Conservation (phyloP, 2,113 vertebrate species). For the Hippolais icterina region DNA sequence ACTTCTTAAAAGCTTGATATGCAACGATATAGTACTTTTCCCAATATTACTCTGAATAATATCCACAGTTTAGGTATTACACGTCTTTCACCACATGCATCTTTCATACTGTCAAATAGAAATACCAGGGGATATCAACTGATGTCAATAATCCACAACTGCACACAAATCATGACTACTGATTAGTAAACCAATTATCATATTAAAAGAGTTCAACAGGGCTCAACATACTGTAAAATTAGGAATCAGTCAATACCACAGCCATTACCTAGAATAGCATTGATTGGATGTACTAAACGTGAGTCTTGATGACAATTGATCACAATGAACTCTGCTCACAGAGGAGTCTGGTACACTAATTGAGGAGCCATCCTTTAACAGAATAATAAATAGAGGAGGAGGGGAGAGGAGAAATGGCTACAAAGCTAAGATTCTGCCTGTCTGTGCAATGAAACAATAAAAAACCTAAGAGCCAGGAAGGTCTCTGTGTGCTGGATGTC, state of each 20-base stretch:
- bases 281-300: not conserved
- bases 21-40: not conserved
- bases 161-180: constrained; percentile 26
- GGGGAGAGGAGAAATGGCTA: not conserved
- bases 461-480: not conserved
- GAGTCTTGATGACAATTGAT: constrained; percentile 48
- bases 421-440: not conserved
- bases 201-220: constrained; percentile 59
- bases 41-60: not conserved
- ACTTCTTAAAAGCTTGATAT: not conserved
- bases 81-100: not conserved
- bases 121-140: not conserved
- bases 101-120: not conserved
- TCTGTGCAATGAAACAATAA: not conserved
- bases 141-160: not conserved
- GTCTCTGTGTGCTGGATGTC: not conserved
- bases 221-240: constrained; percentile 49
- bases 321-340: constrained; percentile 1
- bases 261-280: not conserved
- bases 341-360: constrained; percentile 19
- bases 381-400: constrained; percentile 2
- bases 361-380: not conserved
- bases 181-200: constrained; percentile 56
- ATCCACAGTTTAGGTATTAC: not conserved
- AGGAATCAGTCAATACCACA: not conserved